phyloP scores from a whole-genome alignment of 2,888 invertebrate species.

The Sepiola atlantica region DNA sequence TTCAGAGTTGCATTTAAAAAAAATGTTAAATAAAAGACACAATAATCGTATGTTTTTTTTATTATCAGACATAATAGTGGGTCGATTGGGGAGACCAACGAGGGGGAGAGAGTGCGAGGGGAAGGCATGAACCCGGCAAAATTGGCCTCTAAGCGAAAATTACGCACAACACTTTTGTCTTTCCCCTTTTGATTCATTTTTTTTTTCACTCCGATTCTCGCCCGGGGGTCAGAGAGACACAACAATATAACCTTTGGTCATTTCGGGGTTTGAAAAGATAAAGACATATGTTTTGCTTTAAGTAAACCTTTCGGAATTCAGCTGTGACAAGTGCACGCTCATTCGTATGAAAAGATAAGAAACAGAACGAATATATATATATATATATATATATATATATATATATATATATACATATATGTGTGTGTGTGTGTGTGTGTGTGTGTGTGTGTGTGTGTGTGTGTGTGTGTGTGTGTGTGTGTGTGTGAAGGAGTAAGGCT shows the following conservation, averaged over 20 bases:
- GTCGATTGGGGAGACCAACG: no score
- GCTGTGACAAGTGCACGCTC: background rate
- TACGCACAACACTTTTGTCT: background rate
- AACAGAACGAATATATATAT: background rate
- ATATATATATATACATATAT: no score
- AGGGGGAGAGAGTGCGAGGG: background rate
- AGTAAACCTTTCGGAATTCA: background rate
- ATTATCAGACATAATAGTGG: no score
- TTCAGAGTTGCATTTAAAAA: no score
- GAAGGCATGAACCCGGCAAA: background rate
- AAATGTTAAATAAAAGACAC: no score
- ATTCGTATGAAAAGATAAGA: background rate
- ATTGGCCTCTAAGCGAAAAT: background rate
- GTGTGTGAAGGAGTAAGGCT: no score
- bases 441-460: no score
- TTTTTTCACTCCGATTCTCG: background rate
- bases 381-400: no score
- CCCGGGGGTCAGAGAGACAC: background rate
- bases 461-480: no score
- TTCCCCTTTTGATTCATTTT: background rate
- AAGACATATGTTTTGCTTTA: background rate
- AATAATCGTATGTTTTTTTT: no score
- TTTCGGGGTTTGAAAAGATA: background rate
- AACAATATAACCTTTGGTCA: background rate
- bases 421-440: no score